Conservation (phyloP, 2,888 invertebrate genomes). For the Exephanes ischioxanthus region DNA sequence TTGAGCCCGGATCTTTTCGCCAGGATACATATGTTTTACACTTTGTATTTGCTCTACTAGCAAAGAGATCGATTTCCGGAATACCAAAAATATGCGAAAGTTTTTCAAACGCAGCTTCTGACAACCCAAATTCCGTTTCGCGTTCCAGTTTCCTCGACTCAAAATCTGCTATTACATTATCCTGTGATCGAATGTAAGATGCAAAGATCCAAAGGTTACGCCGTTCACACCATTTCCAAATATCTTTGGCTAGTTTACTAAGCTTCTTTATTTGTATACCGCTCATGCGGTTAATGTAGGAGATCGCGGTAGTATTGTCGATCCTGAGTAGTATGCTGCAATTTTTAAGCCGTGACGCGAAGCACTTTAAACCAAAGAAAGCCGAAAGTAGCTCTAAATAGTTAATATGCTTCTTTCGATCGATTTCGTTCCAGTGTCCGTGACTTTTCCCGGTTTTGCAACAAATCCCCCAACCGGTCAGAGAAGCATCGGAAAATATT, state of each 20-base stretch:
- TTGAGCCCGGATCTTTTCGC: conserved; percentile 51
- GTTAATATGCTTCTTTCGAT: conserved; percentile 54
- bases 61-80: conserved; percentile 64
- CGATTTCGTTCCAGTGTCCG: conserved; percentile 41
- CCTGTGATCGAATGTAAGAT: not conserved
- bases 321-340: conserved; percentile 55
- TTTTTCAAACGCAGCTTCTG: conserved; percentile 42
- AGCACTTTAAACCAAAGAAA: conserved; percentile 62
- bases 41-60: conserved; percentile 54
- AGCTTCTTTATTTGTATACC: conserved; percentile 42
- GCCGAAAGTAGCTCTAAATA: conserved; percentile 58
- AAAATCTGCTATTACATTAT: conserved; percentile 51
- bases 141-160: conserved; percentile 49
- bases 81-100: conserved; percentile 28
- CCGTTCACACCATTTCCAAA: conserved; percentile 63
- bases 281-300: conserved; percentile 65
- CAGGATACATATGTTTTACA: conserved; percentile 58
- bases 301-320: conserved; percentile 63
- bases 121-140: conserved; percentile 58
- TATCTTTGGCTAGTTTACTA: conserved; percentile 46
- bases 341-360: conserved; percentile 34
- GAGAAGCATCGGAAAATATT: conserved; percentile 31
- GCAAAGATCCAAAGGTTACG: conserved; percentile 34
- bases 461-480: conserved; percentile 33
- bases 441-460: conserved; percentile 19